These are phyloP conservation scores for Antennarius maculatus DNA, from an alignment of 2,797 vertebrate genomes.

Conservation along the genomic window DNA sequence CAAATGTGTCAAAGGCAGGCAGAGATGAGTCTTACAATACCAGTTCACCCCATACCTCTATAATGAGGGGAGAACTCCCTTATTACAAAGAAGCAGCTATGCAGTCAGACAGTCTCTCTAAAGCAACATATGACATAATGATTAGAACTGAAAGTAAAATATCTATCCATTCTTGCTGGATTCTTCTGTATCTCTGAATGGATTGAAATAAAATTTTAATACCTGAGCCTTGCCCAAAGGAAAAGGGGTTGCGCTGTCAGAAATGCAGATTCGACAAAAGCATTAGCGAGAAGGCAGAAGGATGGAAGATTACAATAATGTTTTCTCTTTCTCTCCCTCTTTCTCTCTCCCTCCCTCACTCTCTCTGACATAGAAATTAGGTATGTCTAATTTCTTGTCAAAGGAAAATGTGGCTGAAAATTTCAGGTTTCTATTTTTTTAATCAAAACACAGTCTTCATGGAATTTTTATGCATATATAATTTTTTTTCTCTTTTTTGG, in stretches of 20 bases:
- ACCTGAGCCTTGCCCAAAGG: neutral
- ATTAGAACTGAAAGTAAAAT: constrained; percentile 16
- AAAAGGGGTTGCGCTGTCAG: constrained; percentile 1
- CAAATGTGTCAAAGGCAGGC: too few species aligned
- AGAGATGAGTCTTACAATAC: too few species aligned
- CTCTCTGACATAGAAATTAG: neutral
- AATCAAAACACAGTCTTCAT: constrained; percentile 34
- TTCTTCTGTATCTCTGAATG: neutral
- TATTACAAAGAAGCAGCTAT: constrained; percentile 4
- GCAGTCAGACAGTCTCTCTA: neutral
- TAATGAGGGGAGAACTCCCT: constrained; percentile 19
- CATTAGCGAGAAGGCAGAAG: neutral
- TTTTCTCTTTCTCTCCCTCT: neutral
- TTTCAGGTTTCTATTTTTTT: constrained; percentile 45
- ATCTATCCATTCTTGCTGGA: neutral
- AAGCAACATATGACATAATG: constrained; percentile 27
- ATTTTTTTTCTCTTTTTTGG: constrained; percentile 48
- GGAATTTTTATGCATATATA: constrained; percentile 57
- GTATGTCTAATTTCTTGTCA: constrained; percentile 36
- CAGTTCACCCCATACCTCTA: neutral
- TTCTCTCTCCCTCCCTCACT: too few species aligned
- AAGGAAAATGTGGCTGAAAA: constrained; percentile 34
- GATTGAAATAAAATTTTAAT: constrained; percentile 1
- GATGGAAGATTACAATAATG: neutral
- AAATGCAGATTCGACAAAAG: constrained; percentile 3